Evolutionary conservation across 2,113 vertebrate genomes (phyloP).

Genomic region (Melanotaenia duboulayi): DNA sequence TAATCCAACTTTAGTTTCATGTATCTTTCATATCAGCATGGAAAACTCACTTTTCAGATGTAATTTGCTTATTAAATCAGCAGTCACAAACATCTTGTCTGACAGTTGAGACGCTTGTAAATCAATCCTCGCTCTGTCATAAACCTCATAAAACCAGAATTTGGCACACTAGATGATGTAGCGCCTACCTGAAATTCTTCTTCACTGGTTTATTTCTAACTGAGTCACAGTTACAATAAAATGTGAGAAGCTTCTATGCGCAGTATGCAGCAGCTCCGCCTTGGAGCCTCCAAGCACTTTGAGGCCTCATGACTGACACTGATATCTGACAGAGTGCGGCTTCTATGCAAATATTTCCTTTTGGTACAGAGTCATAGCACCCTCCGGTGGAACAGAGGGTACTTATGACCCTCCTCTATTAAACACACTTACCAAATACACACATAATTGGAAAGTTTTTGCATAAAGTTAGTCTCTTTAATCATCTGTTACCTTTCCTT

Average conservation of each 20-base stretch:
- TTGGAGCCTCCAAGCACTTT: conserved; percentile 25
- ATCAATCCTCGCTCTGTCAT: conserved; percentile 3
- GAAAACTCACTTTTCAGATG: not conserved
- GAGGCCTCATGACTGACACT: conserved; percentile 52
- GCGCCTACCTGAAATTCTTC: conserved; percentile 18
- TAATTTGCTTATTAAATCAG: conserved; percentile 6
- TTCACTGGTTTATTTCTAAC: conserved; percentile 16
- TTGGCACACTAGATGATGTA: not conserved
- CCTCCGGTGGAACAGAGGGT: conserved; percentile 75
- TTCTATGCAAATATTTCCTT: conserved; percentile 5
- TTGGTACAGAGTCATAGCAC: conserved; percentile 58
- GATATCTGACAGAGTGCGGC: conserved; percentile 57
- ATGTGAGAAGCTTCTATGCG: conserved; percentile 16
- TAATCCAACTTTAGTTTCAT: not conserved
- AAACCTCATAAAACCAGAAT: conserved; percentile 18
- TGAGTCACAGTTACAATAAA: conserved; percentile 30
- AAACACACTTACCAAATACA: too few species aligned
- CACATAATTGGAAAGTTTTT: not conserved
- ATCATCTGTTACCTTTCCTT: not conserved
- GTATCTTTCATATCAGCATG: not conserved
- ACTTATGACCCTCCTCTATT: not conserved
- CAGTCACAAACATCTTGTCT: conserved; percentile 12
- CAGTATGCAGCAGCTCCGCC: conserved; percentile 53
- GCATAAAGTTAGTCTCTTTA: not conserved
- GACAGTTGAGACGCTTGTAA: conserved; percentile 45